Conservation (phyloP, 2,113 vertebrate genomes). For the Thalassarche chlororhynchos region DNA sequence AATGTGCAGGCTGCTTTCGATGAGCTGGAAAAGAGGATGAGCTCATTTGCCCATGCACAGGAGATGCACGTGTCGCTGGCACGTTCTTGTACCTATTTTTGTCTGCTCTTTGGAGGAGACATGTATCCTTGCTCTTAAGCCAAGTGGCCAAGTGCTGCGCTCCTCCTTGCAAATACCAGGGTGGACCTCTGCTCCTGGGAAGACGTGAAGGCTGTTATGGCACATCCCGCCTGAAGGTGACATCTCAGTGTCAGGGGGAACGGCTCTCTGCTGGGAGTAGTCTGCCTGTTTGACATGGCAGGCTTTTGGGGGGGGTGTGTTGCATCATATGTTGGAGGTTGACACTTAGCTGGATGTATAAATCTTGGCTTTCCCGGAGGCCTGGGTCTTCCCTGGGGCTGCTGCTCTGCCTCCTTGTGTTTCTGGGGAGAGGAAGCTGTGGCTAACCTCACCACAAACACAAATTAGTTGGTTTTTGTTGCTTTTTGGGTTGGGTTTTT, state of each 20-base stretch:
- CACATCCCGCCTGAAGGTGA: neutral
- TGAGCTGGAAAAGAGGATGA: neutral
- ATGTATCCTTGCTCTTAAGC: neutral
- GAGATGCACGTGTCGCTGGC: neutral
- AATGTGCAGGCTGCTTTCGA: neutral
- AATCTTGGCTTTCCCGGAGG: neutral
- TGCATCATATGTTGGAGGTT: neutral
- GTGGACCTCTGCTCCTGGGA: neutral
- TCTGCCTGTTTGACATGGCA: neutral
- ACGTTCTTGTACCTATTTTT: neutral
- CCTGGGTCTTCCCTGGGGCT: neutral
- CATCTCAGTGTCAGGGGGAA: neutral
- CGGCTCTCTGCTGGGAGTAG: neutral
- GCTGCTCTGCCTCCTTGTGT: neutral
- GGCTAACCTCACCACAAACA: neutral
- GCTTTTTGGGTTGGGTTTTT: neutral
- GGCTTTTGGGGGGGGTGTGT: neutral
- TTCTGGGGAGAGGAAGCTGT: neutral
- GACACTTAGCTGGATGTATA: neutral
- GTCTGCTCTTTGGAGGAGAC: neutral
- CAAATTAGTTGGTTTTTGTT: neutral
- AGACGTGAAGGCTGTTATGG: neutral
- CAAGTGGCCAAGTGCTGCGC: neutral
- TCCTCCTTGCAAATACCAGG: neutral
- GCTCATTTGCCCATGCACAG: neutral